A percentile compares a stretch with the other conserved stretches of the same genome.
These are phyloP conservation scores for Myripristis jacobus DNA, from an alignment of 2,797 vertebrate species.

Conservation along the genomic window DNA sequence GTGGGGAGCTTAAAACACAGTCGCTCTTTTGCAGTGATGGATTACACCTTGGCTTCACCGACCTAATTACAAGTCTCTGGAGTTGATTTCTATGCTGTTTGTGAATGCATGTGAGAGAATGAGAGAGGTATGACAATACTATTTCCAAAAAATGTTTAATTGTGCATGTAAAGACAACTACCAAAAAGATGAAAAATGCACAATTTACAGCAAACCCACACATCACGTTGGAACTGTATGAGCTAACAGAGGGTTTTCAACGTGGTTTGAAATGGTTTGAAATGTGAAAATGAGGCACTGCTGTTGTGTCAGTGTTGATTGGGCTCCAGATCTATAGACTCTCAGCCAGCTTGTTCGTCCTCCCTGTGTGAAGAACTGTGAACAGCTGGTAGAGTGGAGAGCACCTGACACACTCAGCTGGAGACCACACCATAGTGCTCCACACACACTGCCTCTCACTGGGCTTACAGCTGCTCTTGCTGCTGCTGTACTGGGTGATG, in stretches of 20 bases:
- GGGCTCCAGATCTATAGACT: slow-evolving; percentile 42
- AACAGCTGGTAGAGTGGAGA: slow-evolving; percentile 69
- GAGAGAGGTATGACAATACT: not conserved
- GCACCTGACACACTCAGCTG: slow-evolving; percentile 71
- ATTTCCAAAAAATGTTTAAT: too few species aligned
- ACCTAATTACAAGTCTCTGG: too few species aligned
- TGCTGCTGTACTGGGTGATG: slow-evolving; percentile 25
- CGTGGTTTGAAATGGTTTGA: not conserved
- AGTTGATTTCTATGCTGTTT: not conserved
- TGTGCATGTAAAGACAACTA: too few species aligned
- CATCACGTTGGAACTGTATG: too few species aligned
- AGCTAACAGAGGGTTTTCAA: not conserved
- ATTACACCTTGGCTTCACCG: too few species aligned
- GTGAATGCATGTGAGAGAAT: not conserved
- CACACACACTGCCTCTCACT: slow-evolving; percentile 12
- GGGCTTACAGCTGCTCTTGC: slow-evolving; percentile 56
- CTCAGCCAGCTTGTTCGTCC: slow-evolving; percentile 45
- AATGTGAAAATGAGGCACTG: slow-evolving; percentile 13
- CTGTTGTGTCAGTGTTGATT: slow-evolving; percentile 33
- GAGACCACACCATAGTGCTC: slow-evolving; percentile 44
- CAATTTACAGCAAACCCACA: too few species aligned
- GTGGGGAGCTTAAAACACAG: too few species aligned
- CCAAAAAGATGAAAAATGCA: too few species aligned
- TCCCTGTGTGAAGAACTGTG: slow-evolving; percentile 50
- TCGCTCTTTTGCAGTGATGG: too few species aligned